Evolutionary conservation across 1,140 invertebrate species (phyloP), one percentile per base, ranked within the genome.

Genomic region (Drosophila insularis): DNA sequence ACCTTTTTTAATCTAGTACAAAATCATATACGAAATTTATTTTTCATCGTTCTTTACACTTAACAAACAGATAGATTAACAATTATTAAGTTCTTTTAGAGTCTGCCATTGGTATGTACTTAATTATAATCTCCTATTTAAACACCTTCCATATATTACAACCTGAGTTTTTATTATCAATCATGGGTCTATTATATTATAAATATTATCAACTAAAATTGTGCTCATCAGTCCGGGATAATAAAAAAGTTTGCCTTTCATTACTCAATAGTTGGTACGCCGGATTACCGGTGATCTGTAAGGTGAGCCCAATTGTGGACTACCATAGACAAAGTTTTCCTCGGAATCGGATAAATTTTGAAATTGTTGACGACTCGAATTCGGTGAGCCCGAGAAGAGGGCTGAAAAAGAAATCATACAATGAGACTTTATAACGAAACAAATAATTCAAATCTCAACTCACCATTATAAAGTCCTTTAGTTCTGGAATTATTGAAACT

Each of bases 301-400:
- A n/a, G 75, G 71, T 1, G 63, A 63, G 31, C 19, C 56, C 40
- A 74, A 14, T 19, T 72, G 72, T 2, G 76, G 76, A 64, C 63
- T 39, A 1, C 76, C 73, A 43, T 75, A 78, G 64, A 78, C 63
- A 37, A 59, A 78, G 8, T 64, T 64, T 10, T 78, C 73, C 2
- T 75, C 68, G 17, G 35, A 40, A 13, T 75, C 68, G 17, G 27
- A 35, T 0, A 10, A 10, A 5, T 27, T 53, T 0, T n/a, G n/a
- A n/a, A 60, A 56, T 0, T 14, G 53, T 2, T 21, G 61, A 19
- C 54, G 50, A 8, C 2, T n/a, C 23, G 68, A 60, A 40, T 11
- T 58, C n/a, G 43, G 54, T 35, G 17, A 21, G 17, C 37, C 68
- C 62, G 63, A 39, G 13, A 63, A 43, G 11, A 46, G n/a, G 21